phyloP scores from a whole-genome alignment of 2,888 invertebrate species.

The Orgyia antiqua region DNA sequence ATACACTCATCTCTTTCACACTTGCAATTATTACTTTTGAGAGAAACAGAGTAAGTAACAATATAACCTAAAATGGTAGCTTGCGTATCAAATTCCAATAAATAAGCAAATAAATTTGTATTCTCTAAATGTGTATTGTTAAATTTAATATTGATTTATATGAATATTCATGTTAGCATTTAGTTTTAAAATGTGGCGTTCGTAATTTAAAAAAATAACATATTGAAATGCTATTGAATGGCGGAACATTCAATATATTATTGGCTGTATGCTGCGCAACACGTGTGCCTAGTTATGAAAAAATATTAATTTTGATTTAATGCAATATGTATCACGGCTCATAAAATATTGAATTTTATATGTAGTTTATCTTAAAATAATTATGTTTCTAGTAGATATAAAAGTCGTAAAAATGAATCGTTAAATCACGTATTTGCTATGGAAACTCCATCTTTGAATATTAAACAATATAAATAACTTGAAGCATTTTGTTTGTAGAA shows the following conservation, averaged over 20 bases:
- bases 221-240: conserved; percentile 42
- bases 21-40: conserved; percentile 23
- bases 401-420: too few relatives aligned
- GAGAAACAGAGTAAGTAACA: too few relatives aligned
- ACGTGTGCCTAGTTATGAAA: conserved; percentile 33
- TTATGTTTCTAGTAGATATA: conserved; percentile 9
- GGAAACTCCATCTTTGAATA: too few relatives aligned
- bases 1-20: conserved; percentile 45
- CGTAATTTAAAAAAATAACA: conserved; percentile 39
- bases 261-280: conserved; percentile 16
- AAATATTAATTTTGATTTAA: conserved; percentile 29
- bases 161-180: conserved; percentile 71
- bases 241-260: conserved; percentile 27
- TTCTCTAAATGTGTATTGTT: conserved; percentile 69
- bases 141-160: conserved; percentile 71
- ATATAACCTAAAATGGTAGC: too few relatives aligned
- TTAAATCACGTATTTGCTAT: too few relatives aligned
- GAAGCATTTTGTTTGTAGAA: too few relatives aligned
- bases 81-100: conserved; percentile 74
- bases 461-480: too few relatives aligned
- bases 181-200: conserved; percentile 47
- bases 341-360: conserved; percentile 23
- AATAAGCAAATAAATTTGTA: conserved; percentile 74
- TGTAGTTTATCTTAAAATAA: conserved; percentile 15
- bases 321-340: conserved; percentile 18